Evolutionary conservation across 2,888 invertebrate genomes (phyloP).

Genomic region (Tinea pellionella): DNA sequence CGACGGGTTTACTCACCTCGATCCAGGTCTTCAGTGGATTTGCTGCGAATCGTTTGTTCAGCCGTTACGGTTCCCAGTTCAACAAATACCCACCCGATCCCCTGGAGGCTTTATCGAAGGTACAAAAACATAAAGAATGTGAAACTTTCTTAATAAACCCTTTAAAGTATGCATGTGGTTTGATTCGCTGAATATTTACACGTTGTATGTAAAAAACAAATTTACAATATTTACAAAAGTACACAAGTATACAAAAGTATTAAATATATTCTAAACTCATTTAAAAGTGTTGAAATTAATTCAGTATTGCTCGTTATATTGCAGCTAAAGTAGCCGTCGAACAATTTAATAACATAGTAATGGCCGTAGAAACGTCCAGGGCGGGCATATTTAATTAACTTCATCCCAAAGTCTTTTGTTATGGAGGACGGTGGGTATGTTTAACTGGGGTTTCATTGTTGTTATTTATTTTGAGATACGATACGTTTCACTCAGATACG

Average conservation of each 20-base stretch:
- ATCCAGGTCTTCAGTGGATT: constrained; percentile 11
- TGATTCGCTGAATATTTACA: constrained; percentile 3
- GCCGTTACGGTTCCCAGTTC: constrained; percentile 22
- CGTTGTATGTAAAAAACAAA: not conserved
- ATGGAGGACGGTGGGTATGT: not conserved
- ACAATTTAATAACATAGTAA: constrained; percentile 67
- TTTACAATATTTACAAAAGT: not conserved
- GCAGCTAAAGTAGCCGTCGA: constrained; percentile 45
- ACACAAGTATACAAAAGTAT: too few species aligned
- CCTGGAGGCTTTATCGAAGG: constrained; percentile 12
- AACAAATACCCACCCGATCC: constrained; percentile 8
- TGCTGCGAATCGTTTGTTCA: constrained; percentile 21
- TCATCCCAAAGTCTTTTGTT: not conserved
- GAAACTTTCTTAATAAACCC: constrained; percentile 13
- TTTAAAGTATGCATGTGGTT: constrained; percentile 10
- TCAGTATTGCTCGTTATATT: constrained; percentile 10
- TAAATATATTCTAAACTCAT: not conserved
- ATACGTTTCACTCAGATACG: not conserved
- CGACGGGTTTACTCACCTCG: constrained; percentile 6
- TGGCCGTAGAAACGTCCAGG: constrained; percentile 45
- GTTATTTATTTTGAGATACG: constrained; percentile 14
- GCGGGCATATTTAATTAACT: constrained; percentile 60
- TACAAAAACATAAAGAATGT: constrained; percentile 12
- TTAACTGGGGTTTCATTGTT: constrained; percentile 37
- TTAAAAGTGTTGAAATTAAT: constrained; percentile 4